Conservation (phyloP, 92 coral and sea anemone genomes). For the Zoanthus gigantus region DNA sequence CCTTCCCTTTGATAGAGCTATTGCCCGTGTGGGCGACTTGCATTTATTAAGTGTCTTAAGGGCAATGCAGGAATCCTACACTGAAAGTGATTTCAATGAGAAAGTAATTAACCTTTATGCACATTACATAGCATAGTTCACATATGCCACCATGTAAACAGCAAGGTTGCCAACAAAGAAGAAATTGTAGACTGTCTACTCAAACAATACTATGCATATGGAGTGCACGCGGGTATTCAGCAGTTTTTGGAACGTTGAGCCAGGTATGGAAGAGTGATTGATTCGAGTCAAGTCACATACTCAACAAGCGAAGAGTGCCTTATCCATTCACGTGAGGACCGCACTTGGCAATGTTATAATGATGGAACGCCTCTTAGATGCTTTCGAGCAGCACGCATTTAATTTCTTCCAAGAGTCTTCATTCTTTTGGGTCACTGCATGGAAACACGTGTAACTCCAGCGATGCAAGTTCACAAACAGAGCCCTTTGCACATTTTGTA, state of each 20-base stretch:
- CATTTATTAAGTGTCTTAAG: slow-evolving; percentile 46
- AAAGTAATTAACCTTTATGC: slow-evolving; percentile 24
- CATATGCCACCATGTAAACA: slow-evolving; percentile 54
- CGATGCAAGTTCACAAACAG: slow-evolving; percentile 25
- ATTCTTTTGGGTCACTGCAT: not conserved
- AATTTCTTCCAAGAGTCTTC: not conserved
- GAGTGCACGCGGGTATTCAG: slow-evolving; percentile 58
- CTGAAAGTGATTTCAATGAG: not conserved
- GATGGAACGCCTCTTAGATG: slow-evolving; percentile 40
- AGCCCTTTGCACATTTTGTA: not conserved
- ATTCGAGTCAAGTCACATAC: slow-evolving; percentile 22
- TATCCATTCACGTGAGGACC: slow-evolving; percentile 1
- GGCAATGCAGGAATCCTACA: slow-evolving; percentile 16
- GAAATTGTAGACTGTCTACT: slow-evolving; percentile 55
- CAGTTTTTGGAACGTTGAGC: slow-evolving; percentile 56
- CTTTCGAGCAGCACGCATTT: slow-evolving; percentile 3
- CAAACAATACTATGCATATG: slow-evolving; percentile 59
- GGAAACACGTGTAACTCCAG: not conserved
- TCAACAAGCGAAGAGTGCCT: slow-evolving; percentile 16
- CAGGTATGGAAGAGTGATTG: slow-evolving; percentile 48
- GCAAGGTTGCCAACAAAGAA: slow-evolving; percentile 33
- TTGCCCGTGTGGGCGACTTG: slow-evolving; percentile 42
- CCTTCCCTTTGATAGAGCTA: slow-evolving; percentile 6
- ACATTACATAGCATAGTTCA: slow-evolving; percentile 57
- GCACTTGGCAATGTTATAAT: slow-evolving; percentile 36